Percentiles rank a stretch among this genome's conserved stretches.
Conservation (phyloP, 2,888 invertebrate species). For the Pherbina coryleti region DNA sequence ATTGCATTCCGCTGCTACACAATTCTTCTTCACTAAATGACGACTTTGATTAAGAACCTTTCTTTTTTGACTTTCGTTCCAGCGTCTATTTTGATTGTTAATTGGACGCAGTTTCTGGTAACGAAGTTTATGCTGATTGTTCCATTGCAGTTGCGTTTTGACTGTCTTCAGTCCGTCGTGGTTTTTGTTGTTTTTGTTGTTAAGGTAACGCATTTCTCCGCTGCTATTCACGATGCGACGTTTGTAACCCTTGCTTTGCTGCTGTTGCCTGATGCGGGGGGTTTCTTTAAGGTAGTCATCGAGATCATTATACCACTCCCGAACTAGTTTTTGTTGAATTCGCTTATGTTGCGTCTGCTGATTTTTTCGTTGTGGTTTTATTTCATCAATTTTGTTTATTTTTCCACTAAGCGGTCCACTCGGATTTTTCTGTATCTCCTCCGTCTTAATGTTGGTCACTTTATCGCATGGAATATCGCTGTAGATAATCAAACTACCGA, state of each 20-base stretch:
- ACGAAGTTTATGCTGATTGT: slow-evolving; percentile 34
- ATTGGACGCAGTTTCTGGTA: slow-evolving; percentile 32
- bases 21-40: too few species aligned
- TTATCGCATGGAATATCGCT: slow-evolving; percentile 62
- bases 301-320: too few species aligned
- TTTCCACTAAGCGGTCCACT: background rate
- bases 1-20: too few species aligned
- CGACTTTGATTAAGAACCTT: slow-evolving; percentile 40
- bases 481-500: slow-evolving; percentile 62
- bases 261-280: too few species aligned
- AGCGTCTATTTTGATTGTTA: slow-evolving; percentile 23
- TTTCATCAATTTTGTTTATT: too few species aligned
- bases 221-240: too few species aligned
- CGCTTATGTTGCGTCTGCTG: too few species aligned
- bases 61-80: slow-evolving; percentile 27
- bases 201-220: slow-evolving; percentile 4
- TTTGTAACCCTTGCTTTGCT: too few species aligned
- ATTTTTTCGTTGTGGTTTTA: too few species aligned
- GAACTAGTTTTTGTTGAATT: too few species aligned
- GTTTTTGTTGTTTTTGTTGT: slow-evolving; percentile 20
- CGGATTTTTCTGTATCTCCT: slow-evolving; percentile 44
- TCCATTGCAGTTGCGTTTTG: slow-evolving; percentile 21
- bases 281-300: too few species aligned
- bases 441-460: slow-evolving; percentile 51
- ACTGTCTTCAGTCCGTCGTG: background rate